Conservation (phyloP, 2,113 vertebrate species). For the Hippocampus guttulatus region DNA sequence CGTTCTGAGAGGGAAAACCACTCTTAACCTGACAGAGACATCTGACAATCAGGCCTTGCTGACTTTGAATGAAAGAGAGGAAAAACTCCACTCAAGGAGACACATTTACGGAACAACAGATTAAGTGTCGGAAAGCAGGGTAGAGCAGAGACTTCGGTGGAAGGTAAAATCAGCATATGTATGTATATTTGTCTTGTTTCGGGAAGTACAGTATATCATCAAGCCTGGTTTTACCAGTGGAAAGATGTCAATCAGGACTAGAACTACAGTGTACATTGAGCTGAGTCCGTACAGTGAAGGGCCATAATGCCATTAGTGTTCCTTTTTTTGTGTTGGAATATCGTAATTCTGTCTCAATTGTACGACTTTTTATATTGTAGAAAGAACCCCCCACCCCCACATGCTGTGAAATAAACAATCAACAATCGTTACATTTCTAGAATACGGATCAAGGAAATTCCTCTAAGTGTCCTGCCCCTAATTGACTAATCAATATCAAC, state of each 20-base stretch:
- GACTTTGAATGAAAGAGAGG: no score
- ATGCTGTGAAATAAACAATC: neutral
- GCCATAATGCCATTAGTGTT: neutral
- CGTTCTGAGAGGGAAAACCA: no score
- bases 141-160: no score
- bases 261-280: neutral
- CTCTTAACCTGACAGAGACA: no score
- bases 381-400: neutral
- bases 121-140: no score
- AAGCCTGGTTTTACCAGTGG: neutral
- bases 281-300: neutral
- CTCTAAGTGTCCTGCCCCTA: neutral
- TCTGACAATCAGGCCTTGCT: no score
- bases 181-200: neutral
- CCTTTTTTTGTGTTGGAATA: neutral
- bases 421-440: neutral
- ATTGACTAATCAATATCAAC: slow-evolving; percentile 26
- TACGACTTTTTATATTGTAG: neutral
- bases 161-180: no score
- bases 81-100: neutral
- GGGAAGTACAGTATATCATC: neutral
- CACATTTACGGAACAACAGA: neutral
- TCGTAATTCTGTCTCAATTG: neutral
- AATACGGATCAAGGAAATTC: neutral
- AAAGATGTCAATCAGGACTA: neutral